phyloP scores from a whole-genome alignment of 2,113 vertebrate genomes.

The Nyctereutes procyonoides region DNA sequence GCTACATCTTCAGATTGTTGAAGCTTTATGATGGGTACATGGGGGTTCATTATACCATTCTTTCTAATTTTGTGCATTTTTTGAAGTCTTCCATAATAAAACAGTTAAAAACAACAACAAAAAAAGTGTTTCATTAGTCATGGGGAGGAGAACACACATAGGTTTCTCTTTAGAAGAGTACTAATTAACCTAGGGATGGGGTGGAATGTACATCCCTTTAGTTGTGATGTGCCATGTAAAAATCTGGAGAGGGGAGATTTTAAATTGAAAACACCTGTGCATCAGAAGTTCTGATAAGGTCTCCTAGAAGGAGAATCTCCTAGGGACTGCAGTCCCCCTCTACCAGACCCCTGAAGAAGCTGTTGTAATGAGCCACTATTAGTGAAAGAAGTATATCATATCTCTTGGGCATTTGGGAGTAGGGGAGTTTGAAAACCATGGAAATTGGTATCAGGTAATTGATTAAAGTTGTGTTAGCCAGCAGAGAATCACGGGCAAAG shows the following conservation, averaged over 20 bases:
- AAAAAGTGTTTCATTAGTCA: not conserved
- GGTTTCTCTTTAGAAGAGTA: constrained; percentile 44
- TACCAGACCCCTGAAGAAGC: not conserved
- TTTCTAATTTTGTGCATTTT: not conserved
- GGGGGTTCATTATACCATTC: constrained; percentile 1
- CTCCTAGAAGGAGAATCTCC: not conserved
- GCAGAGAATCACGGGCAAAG: constrained; percentile 52
- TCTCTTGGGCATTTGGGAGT: not conserved
- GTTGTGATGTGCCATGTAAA: not conserved
- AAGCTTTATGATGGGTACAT: constrained; percentile 35
- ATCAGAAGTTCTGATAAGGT: not conserved
- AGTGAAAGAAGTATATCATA: not conserved
- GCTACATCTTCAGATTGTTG: not conserved
- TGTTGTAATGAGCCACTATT: not conserved
- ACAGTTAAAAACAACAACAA: constrained; percentile 24
- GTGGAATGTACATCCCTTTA: not conserved
- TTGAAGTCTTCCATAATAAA: constrained; percentile 38
- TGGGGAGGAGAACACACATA: not conserved
- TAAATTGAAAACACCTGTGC: not conserved
- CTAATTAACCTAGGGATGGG: constrained; percentile 1
- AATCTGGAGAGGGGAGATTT: not conserved
- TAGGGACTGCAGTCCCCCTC: not conserved
- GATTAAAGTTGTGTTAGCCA: not conserved
- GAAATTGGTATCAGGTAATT: not conserved
- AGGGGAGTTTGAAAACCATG: not conserved